These are phyloP conservation scores for Trichomycterus rosablanca DNA, from an alignment of 2,113 vertebrate species.

Conservation along the genomic window DNA sequence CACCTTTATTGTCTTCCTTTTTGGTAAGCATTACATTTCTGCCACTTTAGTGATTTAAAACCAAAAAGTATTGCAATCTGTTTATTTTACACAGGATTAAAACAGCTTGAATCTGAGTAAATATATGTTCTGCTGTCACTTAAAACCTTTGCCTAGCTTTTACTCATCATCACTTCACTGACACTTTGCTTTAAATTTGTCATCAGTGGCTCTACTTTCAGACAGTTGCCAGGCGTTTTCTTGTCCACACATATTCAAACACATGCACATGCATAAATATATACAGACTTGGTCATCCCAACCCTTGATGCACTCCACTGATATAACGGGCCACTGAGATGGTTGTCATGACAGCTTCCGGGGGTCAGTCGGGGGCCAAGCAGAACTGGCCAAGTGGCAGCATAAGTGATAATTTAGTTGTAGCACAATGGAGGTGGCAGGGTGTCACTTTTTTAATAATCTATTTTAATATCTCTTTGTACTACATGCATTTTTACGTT, in stretches of 20 bases:
- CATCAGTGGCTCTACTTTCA: constrained; percentile 42
- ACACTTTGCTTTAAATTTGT: constrained; percentile 43
- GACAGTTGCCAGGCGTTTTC: constrained; percentile 36
- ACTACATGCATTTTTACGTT: not conserved
- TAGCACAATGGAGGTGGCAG: constrained; percentile 15
- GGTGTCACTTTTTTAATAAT: constrained; percentile 24
- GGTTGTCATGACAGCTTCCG: constrained; percentile 46
- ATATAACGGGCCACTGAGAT: constrained; percentile 46
- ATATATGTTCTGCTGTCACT: no score
- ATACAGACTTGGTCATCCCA: constrained; percentile 25
- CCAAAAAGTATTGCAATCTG: no score
- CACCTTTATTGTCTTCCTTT: no score
- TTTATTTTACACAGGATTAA: no score
- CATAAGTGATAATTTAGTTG: constrained; percentile 45
- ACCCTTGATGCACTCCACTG: constrained; percentile 32
- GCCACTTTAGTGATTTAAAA: no score
- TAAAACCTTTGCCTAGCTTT: no score
- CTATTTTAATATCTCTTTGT: not conserved
- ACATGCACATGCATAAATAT: constrained; percentile 20
- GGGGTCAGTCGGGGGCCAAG: constrained; percentile 40
- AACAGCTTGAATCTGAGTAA: no score
- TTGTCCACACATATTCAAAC: constrained; percentile 11
- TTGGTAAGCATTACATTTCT: no score
- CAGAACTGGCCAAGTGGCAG: constrained; percentile 25
- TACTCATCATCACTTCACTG: constrained; percentile 27